A percentile compares a stretch with the other conserved stretches of the same genome.
Evolutionary conservation across 2,113 vertebrate species (phyloP).

Genomic region (Ctenomys sociabilis): DNA sequence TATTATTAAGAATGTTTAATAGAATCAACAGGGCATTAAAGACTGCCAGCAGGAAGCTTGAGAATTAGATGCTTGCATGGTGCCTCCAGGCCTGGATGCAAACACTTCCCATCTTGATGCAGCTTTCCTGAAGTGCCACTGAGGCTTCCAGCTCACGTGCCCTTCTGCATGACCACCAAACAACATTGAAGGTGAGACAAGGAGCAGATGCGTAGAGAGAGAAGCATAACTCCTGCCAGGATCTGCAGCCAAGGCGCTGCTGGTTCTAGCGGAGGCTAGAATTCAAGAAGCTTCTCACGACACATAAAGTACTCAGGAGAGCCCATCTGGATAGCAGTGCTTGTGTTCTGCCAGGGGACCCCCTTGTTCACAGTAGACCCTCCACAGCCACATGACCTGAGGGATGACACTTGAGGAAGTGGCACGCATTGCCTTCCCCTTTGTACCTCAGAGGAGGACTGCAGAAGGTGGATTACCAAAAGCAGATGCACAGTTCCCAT

Average conservation of each 20-base stretch:
- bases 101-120: constrained; percentile 68
- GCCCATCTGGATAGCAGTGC: neutral
- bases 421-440: neutral
- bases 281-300: neutral
- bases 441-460: neutral
- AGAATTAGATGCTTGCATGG: constrained; percentile 79
- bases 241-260: neutral
- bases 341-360: neutral
- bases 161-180: neutral
- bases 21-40: constrained; percentile 82
- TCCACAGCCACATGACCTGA: neutral
- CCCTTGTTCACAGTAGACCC: neutral
- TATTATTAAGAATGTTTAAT: constrained; percentile 82
- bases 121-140: constrained; percentile 68
- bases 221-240: neutral
- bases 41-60: constrained; percentile 82
- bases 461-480: neutral
- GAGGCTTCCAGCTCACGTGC: neutral
- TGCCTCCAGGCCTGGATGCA: constrained; percentile 75
- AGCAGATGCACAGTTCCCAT: neutral
- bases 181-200: neutral
- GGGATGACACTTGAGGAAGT: neutral
- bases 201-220: neutral
- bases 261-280: neutral
- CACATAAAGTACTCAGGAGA: neutral